Conservation (phyloP, 2,888 invertebrate species). For the Ichneumon xanthorius region DNA sequence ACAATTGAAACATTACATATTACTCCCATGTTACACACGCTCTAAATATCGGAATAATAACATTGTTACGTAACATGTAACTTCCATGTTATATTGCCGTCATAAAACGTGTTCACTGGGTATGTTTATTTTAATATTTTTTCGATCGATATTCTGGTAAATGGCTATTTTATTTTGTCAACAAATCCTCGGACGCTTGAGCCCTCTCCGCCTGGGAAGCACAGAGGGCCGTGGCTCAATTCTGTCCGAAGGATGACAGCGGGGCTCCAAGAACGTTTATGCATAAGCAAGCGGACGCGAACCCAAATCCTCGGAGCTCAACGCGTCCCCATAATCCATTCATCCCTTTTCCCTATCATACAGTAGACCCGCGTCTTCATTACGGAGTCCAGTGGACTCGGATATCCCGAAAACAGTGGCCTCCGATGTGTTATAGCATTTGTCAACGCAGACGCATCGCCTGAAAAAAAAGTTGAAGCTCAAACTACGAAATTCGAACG, state of each 20-base stretch:
- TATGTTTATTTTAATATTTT: not conserved
- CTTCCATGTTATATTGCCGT: too few relatives aligned
- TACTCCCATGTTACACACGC: too few relatives aligned
- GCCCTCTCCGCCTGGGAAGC: constrained; percentile 46
- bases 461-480: constrained; percentile 14
- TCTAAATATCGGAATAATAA: too few relatives aligned
- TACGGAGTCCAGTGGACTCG: constrained; percentile 45
- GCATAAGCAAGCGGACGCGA: constrained; percentile 57
- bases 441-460: constrained; percentile 3
- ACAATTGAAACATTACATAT: too few relatives aligned
- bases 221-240: constrained; percentile 38
- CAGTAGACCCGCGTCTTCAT: constrained; percentile 47
- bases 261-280: constrained; percentile 53
- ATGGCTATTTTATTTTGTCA: constrained; percentile 46
- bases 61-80: too few relatives aligned
- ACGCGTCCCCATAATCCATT: constrained; percentile 82
- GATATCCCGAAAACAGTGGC: constrained; percentile 41
- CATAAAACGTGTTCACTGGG: too few relatives aligned
- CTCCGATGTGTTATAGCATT: constrained; percentile 40
- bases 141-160: constrained; percentile 45
- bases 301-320: constrained; percentile 80
- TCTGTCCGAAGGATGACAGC: constrained; percentile 59
- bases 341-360: constrained; percentile 77
- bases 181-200: constrained; percentile 54
- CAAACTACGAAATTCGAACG: constrained; percentile 22